Evolutionary conservation across 2,797 vertebrate genomes (phyloP).

Genomic region (Percopsis omiscomaycus): DNA sequence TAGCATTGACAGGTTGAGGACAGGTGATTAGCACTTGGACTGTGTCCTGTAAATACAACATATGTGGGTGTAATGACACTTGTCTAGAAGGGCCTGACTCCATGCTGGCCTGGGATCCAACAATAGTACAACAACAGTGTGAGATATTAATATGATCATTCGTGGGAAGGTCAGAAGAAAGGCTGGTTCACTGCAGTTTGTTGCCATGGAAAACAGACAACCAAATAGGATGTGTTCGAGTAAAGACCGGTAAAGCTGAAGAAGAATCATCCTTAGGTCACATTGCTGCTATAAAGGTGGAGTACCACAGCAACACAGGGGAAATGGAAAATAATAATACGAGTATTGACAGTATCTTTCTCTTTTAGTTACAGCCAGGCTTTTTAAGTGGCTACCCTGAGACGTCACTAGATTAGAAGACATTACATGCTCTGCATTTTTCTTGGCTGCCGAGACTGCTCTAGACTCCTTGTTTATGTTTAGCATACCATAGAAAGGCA

Average conservation of each 20-base stretch:
- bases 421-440: background rate
- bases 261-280: conserved; percentile 1
- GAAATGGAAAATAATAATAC: background rate
- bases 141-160: conserved; percentile 5
- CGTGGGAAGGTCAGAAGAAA: conserved; percentile 25
- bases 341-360: background rate
- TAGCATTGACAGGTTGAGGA: conserved; percentile 33
- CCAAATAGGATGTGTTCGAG: background rate
- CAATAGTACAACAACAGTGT: background rate
- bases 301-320: no score
- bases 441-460: conserved; percentile 1
- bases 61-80: background rate
- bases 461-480: no score
- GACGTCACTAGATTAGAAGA: no score
- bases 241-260: background rate
- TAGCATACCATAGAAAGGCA: no score
- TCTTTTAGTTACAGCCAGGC: background rate
- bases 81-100: conserved; percentile 35
- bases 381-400: background rate
- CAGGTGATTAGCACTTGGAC: conserved; percentile 6
- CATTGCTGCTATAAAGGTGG: background rate
- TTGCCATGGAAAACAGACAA: conserved; percentile 22
- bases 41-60: conserved; percentile 11
- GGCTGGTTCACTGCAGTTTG: conserved; percentile 22
- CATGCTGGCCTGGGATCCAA: background rate